Conservation (phyloP, 35 echinoderm and acorn worm genomes). For the Hemicentrotus pulcherrimus region DNA sequence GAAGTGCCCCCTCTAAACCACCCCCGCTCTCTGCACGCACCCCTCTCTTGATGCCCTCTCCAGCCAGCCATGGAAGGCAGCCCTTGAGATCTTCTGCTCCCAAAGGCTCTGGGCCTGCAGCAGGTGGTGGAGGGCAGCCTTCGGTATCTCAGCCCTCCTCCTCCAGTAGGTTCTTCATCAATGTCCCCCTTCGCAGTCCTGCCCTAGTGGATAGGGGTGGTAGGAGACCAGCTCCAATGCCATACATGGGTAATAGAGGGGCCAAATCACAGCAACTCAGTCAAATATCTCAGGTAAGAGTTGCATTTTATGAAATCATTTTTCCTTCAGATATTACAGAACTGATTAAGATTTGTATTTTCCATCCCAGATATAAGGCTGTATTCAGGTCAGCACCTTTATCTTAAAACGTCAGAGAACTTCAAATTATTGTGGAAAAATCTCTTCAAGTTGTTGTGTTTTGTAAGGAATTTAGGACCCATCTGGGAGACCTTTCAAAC, state of each 20-base stretch:
- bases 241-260: neutral
- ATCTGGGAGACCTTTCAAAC: no score
- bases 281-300: neutral
- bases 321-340: neutral
- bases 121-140: neutral
- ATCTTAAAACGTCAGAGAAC: no score
- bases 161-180: neutral
- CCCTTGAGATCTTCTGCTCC: neutral
- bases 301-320: neutral
- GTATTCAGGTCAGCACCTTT: no score
- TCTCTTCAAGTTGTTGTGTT: no score
- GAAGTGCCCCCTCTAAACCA: neutral
- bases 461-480: no score
- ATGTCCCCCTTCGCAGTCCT: neutral
- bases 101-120: neutral
- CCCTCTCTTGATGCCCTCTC: constrained; percentile 13
- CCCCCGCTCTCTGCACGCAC: constrained; percentile 8
- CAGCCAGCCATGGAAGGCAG: neutral
- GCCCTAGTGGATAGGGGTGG: neutral
- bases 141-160: neutral
- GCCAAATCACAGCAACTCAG: neutral
- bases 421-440: no score
- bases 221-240: neutral
- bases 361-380: no score
- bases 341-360: no score